phyloP scores from a whole-genome alignment of 2,797 vertebrate species.

The Poeciliopsis gracilis region DNA sequence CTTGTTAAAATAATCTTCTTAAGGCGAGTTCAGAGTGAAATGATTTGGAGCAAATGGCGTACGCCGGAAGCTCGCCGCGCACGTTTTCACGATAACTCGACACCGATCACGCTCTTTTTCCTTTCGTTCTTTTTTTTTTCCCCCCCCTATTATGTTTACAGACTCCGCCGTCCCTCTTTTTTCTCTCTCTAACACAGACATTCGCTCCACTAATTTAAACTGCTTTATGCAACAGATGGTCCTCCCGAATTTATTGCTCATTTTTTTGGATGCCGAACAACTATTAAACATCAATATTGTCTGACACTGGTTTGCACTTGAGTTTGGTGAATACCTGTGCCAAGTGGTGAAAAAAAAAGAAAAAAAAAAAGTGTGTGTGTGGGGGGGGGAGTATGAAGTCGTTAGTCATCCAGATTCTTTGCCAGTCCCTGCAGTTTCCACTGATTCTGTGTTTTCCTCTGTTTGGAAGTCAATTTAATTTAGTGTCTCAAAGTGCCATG shows the following conservation, averaged over 20 bases:
- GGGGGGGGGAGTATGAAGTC: constrained; percentile 3
- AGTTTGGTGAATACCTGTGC: constrained; percentile 15
- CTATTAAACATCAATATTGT: constrained; percentile 17
- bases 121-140: background rate
- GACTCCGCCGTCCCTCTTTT: background rate
- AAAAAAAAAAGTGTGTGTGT: background rate
- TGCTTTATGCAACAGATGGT: background rate
- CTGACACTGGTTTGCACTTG: constrained; percentile 20
- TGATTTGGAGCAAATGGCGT: background rate
- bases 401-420: constrained; percentile 23
- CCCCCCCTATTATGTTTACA: background rate
- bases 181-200: background rate
- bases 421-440: constrained; percentile 37
- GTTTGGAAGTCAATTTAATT: constrained; percentile 22
- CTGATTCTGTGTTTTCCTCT: constrained; percentile 13
- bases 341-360: constrained; percentile 6
- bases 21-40: background rate
- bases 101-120: background rate
- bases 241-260: constrained; percentile 9
- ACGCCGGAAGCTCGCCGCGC: background rate
- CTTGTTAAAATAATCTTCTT: background rate
- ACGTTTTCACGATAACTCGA: background rate
- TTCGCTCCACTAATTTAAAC: constrained; percentile 1
- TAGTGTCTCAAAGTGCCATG: background rate
- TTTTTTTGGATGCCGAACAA: constrained; percentile 12